Conservation (phyloP, 2,888 invertebrate genomes). For the Callimorpha dominula region DNA sequence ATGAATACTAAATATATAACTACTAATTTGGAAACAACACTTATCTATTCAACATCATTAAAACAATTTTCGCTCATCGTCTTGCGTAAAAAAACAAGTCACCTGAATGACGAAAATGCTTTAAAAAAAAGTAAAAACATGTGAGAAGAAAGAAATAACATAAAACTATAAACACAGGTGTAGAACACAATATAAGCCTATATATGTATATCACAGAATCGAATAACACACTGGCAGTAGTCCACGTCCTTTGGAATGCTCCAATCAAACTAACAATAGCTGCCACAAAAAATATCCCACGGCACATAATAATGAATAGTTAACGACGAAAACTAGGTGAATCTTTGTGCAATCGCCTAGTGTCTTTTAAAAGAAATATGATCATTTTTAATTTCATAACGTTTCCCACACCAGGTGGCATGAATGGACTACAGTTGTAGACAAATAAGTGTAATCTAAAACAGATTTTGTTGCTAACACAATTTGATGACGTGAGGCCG, state of each 20-base stretch:
- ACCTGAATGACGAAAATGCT: background rate
- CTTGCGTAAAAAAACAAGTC: no score
- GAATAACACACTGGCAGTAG: conserved; percentile 52
- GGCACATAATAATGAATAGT: conserved; percentile 85
- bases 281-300: conserved; percentile 81
- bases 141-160: background rate
- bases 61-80: no score
- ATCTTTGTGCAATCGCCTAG: conserved; percentile 85
- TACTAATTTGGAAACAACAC: no score
- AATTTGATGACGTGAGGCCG: conserved; percentile 63
- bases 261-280: conserved; percentile 82
- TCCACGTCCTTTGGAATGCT: conserved; percentile 77
- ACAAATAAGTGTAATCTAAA: conserved; percentile 85
- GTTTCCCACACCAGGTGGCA: conserved; percentile 79
- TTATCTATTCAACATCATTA: no score
- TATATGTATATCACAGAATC: conserved; percentile 32
- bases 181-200: background rate
- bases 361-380: conserved; percentile 86
- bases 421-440: conserved; percentile 74
- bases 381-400: conserved; percentile 86
- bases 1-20: no score
- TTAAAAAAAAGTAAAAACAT: background rate
- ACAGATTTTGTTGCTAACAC: conserved; percentile 74
- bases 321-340: conserved; percentile 86
- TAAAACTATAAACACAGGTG: no score